Evolutionary conservation across 64 coral and sea anemone genomes (phyloP), one percentile per base, ranked within the genome.

Genomic region (Platygyra sinensis): DNA sequence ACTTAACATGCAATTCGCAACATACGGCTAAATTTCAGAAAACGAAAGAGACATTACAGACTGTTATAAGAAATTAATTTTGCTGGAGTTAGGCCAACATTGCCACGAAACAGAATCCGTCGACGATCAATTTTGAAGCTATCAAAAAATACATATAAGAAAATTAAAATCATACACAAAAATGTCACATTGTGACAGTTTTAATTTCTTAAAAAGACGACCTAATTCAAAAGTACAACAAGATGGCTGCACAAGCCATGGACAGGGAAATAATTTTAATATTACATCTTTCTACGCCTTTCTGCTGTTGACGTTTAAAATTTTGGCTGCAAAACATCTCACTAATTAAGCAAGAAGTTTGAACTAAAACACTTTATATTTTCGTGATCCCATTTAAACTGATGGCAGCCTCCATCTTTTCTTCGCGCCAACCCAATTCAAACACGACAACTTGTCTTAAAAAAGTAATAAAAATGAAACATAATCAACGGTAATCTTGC

Each of bases 381-480:
- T 27, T 69, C 22, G n/a, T 25, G 65, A 4, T n/a, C 11, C 65
- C 22, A 27, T 14, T 57, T 13, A 57, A 57, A 57, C 54, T 14
- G 10, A 16, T 16, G 15, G 11, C 11, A 57, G 54, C 54, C 2
- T 24, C 15, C 52, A 20, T 33, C 4, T 19, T 17, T 46, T 85
- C 18, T 27, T 51, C 36, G 22, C 63, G 0, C 2, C 67, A 69
- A 27, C 65, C 24, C 1, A 27, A 12, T 4, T 22, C 16, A 85
- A 85, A 30, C 63, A 72, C 63, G n/a, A 51, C 38, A 51, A 57
- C 20, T 28, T 71, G 8, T 69, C 10, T 27, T 69, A 8, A 27
- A 69, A 69, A 71, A 85, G 69, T 36, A 29, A 85, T 72, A 52
- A 69, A 72, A 85, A 3, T 72, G 63, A 85, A 85, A 52, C 67